Conservation (phyloP, 2,888 invertebrate genomes). For the Conistra vaccinii region DNA sequence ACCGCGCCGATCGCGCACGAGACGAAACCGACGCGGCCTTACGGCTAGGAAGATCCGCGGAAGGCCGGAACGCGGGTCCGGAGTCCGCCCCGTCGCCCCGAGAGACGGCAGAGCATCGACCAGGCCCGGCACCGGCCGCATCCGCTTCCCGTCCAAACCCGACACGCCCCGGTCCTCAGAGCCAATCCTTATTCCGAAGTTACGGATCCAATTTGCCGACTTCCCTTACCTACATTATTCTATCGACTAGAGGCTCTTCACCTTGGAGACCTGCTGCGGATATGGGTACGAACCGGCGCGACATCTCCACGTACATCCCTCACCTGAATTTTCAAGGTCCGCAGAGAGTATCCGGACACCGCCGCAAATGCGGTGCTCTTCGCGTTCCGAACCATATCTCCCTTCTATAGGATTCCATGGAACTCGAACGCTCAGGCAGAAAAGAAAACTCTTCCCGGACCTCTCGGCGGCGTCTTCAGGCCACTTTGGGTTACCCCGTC, state of each 20-base stretch:
- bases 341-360: constrained; percentile 78
- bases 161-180: constrained; percentile 82
- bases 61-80: background rate
- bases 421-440: constrained; percentile 83
- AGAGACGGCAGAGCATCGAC: background rate
- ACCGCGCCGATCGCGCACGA: constrained; percentile 44
- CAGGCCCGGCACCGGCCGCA: background rate
- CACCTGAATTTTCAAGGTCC: constrained; percentile 81
- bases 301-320: constrained; percentile 78
- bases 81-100: constrained; percentile 7
- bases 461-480: constrained; percentile 89
- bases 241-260: constrained; percentile 75
- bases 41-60: constrained; percentile 7
- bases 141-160: constrained; percentile 18
- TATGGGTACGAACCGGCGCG: constrained; percentile 91
- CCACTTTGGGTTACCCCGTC: constrained; percentile 84
- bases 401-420: constrained; percentile 87
- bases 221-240: constrained; percentile 93
- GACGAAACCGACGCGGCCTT: constrained; percentile 67
- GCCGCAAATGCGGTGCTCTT: constrained; percentile 75
- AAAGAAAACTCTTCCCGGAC: constrained; percentile 85
- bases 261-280: constrained; percentile 94
- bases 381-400: constrained; percentile 87
- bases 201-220: constrained; percentile 93
- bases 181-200: constrained; percentile 94